Evolutionary conservation across 2,113 vertebrate genomes (phyloP).

Genomic region (Cyprinus carpio): DNA sequence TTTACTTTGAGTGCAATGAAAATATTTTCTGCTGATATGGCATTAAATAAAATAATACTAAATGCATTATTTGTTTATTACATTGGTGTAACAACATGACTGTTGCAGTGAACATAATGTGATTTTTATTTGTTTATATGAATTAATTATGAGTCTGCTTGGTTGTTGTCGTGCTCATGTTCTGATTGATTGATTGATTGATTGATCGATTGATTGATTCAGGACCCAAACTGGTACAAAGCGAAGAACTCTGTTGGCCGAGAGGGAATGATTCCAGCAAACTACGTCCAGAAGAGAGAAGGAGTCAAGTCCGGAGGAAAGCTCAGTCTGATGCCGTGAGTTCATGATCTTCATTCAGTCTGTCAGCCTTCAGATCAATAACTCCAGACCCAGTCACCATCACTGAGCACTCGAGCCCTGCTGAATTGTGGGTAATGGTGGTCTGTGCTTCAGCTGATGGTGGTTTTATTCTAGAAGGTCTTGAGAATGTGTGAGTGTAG

Average conservation of each 20-base stretch:
- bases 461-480: too few relatives aligned
- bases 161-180: neutral
- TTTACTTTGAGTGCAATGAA: too few relatives aligned
- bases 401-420: neutral
- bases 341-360: slow-evolving; percentile 53
- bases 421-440: neutral
- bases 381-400: neutral
- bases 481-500: too few relatives aligned
- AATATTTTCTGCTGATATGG: too few relatives aligned
- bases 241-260: slow-evolving; percentile 89
- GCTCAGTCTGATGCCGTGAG: slow-evolving; percentile 98
- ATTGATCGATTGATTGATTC: slow-evolving; percentile 40
- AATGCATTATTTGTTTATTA: too few relatives aligned
- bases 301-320: slow-evolving; percentile 90
- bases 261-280: slow-evolving; percentile 93
- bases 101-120: too few relatives aligned
- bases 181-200: neutral
- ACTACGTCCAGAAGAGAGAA: slow-evolving; percentile 95
- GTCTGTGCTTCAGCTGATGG: too few relatives aligned
- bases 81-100: too few relatives aligned
- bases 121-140: neutral
- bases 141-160: neutral
- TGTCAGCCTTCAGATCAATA: neutral
- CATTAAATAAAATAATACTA: too few relatives aligned
- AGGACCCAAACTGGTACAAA: slow-evolving; percentile 99